A percentile compares a stretch with the other conserved stretches of the same genome.
Evolutionary conservation across 2,888 invertebrate genomes (phyloP).

Genomic region (Catocala fraxini): DNA sequence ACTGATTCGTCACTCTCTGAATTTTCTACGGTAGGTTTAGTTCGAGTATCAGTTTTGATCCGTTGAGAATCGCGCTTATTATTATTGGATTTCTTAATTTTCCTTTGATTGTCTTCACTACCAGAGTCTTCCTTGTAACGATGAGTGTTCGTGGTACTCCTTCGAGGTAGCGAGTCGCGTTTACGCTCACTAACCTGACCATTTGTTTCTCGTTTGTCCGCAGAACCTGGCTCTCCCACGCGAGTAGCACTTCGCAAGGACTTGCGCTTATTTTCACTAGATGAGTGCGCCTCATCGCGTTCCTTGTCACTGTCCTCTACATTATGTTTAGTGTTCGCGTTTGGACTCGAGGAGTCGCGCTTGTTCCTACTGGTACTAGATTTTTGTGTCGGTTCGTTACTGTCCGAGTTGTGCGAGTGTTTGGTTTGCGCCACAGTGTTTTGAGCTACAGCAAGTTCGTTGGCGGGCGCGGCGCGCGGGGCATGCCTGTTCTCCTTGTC

Average conservation of each 20-base stretch:
- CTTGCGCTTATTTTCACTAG: not conserved
- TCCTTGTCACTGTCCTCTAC: not conserved
- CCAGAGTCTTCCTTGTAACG: not conserved
- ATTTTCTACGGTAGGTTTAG: no score
- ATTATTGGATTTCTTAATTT: not conserved
- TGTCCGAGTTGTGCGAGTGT: not conserved
- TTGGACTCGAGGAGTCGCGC: no score
- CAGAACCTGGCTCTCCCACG: no score
- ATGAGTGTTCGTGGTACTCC: not conserved
- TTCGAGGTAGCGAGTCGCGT: not conserved
- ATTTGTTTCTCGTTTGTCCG: no score
- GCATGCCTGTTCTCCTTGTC: constrained; percentile 16
- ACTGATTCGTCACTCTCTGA: no score
- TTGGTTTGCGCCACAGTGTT: not conserved
- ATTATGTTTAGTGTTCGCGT: no score
- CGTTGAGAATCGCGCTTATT: not conserved
- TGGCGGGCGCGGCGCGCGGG: no score
- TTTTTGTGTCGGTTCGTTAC: not conserved
- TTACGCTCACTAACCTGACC: not conserved
- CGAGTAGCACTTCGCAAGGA: not conserved
- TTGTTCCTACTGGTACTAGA: no score
- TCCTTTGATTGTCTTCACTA: not conserved
- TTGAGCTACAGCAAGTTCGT: not conserved
- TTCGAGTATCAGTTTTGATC: no score
- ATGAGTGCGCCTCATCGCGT: not conserved